Percentiles rank a stretch among this genome's conserved stretches.
Conservation (phyloP, 2,888 invertebrate genomes). For the Napeogenes inachia region DNA sequence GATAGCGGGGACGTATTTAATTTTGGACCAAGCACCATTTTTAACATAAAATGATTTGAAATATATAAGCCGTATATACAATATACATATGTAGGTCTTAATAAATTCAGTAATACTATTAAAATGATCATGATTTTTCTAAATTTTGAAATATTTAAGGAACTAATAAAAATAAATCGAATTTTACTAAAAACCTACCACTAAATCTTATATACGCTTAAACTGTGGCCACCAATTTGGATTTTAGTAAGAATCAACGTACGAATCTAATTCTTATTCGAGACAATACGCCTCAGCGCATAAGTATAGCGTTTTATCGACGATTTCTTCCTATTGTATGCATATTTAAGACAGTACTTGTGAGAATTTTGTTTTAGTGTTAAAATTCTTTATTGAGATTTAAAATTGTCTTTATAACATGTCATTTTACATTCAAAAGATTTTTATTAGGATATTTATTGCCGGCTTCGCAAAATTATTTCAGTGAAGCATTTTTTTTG, state of each 20-base stretch:
- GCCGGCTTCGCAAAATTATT: too few species aligned
- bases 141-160: too few species aligned
- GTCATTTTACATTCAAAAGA: background rate
- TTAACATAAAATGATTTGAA: background rate
- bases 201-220: constrained; percentile 20
- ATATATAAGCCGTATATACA: background rate
- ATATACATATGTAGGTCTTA: background rate
- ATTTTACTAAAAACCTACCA: background rate
- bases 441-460: background rate
- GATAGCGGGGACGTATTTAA: constrained; percentile 14
- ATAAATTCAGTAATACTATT: background rate
- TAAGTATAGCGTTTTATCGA: constrained; percentile 35
- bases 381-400: constrained; percentile 5
- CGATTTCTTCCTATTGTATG: constrained; percentile 39
- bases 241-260: constrained; percentile 40
- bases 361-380: constrained; percentile 27
- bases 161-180: background rate
- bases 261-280: constrained; percentile 48
- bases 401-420: constrained; percentile 8
- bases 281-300: constrained; percentile 31
- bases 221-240: constrained; percentile 25
- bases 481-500: too few species aligned
- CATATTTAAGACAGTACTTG: constrained; percentile 32
- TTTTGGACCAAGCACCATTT: background rate
- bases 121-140: too few species aligned